Evolutionary conservation across 2,113 vertebrate genomes (phyloP).

Genomic region (Oncorhynchus gorbuscha): DNA sequence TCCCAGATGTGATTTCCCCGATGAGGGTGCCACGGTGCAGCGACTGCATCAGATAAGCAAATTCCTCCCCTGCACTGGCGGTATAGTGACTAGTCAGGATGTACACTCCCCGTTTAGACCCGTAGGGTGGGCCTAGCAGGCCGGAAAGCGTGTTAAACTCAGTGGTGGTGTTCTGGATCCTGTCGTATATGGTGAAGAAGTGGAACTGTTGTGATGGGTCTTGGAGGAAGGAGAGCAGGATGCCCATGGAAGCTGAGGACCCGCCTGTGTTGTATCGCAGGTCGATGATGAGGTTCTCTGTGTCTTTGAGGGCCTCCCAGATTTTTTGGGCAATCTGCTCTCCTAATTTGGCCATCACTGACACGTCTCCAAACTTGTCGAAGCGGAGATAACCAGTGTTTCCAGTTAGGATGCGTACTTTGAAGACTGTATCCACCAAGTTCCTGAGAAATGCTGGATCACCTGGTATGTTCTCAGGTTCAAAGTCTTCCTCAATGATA

Average conservation of each 20-base stretch:
- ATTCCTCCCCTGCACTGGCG: conserved; percentile 82
- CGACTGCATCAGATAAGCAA: conserved; percentile 87
- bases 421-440: conserved; percentile 75
- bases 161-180: conserved; percentile 74
- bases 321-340: conserved; percentile 75
- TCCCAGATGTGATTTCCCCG: conserved; percentile 87
- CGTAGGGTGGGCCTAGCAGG: conserved; percentile 70
- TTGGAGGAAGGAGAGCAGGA: conserved; percentile 85
- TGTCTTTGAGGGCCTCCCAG: conserved; percentile 82
- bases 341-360: conserved; percentile 63
- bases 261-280: conserved; percentile 82
- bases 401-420: conserved; percentile 75
- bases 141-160: conserved; percentile 69
- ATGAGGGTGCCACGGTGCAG: conserved; percentile 82
- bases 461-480: conserved; percentile 50
- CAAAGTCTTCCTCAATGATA: conserved; percentile 31
- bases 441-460: conserved; percentile 58
- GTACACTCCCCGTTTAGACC: conserved; percentile 77
- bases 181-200: conserved; percentile 83
- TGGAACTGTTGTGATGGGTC: conserved; percentile 58
- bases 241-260: conserved; percentile 71
- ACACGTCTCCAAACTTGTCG: conserved; percentile 74
- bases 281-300: conserved; percentile 81
- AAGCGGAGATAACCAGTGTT: conserved; percentile 85
- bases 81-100: conserved; percentile 84